Conservation (phyloP, 2,113 vertebrate species). For the Chaetorhynchus papuensis region DNA sequence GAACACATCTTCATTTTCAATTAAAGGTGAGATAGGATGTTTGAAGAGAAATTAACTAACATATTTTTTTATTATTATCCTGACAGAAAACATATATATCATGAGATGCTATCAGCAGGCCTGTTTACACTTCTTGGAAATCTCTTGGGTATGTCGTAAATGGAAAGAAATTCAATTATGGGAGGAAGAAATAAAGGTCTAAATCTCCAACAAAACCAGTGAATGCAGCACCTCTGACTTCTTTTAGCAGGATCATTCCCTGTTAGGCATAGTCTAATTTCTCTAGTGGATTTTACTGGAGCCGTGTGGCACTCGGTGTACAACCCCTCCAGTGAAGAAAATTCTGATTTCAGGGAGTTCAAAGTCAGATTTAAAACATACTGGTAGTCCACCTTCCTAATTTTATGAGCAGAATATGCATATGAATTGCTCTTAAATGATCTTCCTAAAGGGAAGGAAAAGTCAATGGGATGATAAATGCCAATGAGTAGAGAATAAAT, state of each 20-base stretch:
- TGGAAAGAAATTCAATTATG: neutral
- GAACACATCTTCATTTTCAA: conserved; percentile 32
- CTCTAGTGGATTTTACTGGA: neutral
- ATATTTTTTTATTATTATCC: neutral
- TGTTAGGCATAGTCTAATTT: neutral
- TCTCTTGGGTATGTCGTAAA: neutral
- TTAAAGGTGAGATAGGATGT: conserved; percentile 20
- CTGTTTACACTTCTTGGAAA: neutral
- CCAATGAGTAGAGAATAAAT: neutral
- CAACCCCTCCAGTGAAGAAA: neutral
- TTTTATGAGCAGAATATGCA: neutral
- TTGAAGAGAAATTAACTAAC: neutral
- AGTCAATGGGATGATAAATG: neutral
- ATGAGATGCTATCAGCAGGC: neutral
- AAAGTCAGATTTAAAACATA: neutral
- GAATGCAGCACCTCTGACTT: neutral
- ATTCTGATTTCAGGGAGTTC: neutral
- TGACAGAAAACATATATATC: neutral
- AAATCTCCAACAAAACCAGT: neutral
- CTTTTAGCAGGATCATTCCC: neutral
- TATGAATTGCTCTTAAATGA: neutral
- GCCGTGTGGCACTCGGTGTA: neutral
- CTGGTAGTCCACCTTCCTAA: neutral
- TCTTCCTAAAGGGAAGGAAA: neutral
- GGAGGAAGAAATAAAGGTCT: neutral